Conservation (phyloP, 2,888 invertebrate species). For the Hyposoter didymator region DNA sequence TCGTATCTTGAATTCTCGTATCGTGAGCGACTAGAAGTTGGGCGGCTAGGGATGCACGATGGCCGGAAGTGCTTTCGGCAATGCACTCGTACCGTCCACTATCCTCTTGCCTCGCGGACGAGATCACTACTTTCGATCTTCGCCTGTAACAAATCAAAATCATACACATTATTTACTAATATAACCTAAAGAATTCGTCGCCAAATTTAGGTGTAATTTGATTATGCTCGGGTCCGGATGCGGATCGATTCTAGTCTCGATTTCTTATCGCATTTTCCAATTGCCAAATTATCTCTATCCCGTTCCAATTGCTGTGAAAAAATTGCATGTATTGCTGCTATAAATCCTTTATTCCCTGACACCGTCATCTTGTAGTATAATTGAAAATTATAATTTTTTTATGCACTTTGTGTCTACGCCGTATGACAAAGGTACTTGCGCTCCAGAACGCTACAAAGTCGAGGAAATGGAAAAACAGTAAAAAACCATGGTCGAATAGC, state of each 20-base stretch:
- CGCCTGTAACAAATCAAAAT: constrained; percentile 86
- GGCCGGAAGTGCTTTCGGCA: constrained; percentile 89
- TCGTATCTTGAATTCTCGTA: constrained; percentile 85
- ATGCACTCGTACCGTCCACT: constrained; percentile 93
- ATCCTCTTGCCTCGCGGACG: constrained; percentile 90
- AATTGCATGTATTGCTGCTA: background rate
- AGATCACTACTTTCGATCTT: constrained; percentile 93
- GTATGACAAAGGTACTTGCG: background rate
- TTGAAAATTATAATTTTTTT: background rate
- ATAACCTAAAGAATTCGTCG: background rate
- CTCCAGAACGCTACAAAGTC: background rate
- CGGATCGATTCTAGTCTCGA: too few species aligned
- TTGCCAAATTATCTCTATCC: background rate
- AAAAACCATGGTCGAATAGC: constrained; percentile 6
- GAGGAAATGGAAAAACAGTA: background rate
- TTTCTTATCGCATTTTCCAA: background rate
- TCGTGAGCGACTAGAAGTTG: constrained; percentile 85
- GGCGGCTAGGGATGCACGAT: constrained; percentile 86
- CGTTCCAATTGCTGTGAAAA: background rate
- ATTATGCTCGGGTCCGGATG: background rate
- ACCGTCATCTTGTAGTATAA: background rate
- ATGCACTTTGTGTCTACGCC: background rate
- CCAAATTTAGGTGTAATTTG: background rate
- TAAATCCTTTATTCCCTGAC: background rate
- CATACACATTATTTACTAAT: constrained; percentile 1